Conservation (phyloP, 1,140 invertebrate species). For the silkworm (Bombyx mori) region ASM3026992v2 NC_085107.1:7951001-7951500, state of each 20-base stretch:
- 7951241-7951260: constrained; percentile 19
- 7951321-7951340: constrained; percentile 4
- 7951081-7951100: too few relatives aligned
- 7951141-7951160: too few relatives aligned
- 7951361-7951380: too few relatives aligned
- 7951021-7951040: constrained; percentile 17
- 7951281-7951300: constrained; percentile 16
- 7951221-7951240: constrained; percentile 7
- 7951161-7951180: too few relatives aligned
- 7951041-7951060: constrained; percentile 16
- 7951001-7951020: constrained; percentile 21
- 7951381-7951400: too few relatives aligned
- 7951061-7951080: constrained; percentile 10
- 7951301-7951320: constrained; percentile 16
- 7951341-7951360: neutral
- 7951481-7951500: constrained; percentile 12
- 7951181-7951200: neutral
- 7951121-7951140: too few relatives aligned
- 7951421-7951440: too few relatives aligned
- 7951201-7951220: constrained; percentile 1
- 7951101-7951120: too few relatives aligned
- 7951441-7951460: too few relatives aligned
- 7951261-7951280: constrained; percentile 21
- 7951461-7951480: constrained; percentile 6
- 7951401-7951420: too few relatives aligned